Base-by-base conservation (phyloP, 2,113 vertebrate genomes). In the Oceanodroma tethys region DNA sequence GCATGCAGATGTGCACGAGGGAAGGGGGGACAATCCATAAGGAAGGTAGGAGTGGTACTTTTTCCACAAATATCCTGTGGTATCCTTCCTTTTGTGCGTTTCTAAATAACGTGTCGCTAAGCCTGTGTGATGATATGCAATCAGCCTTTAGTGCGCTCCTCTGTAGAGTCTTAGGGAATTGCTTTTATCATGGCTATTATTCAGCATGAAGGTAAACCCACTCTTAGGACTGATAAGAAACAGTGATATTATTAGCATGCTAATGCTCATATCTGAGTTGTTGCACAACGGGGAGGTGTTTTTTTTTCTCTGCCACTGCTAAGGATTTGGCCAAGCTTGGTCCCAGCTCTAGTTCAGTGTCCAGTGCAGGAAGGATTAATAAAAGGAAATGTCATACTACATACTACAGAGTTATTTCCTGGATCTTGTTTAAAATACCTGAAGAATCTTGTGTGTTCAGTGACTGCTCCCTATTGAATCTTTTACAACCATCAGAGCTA, bases 211-310 rank as follows among this genome's bases (percentile, higher is more conserved):
- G 34, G 38, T 63, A 84, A 93, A 60, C 12, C 32, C 32, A 45
- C 38, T 70, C 43, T 42, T 29, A 38, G 45, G 66, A 79, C 40
- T n/a, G 32, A 76, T 55, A 70, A 70, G 66, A 91, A 60, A 40
- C 19, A 34, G 20, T 53, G 23, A 68, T 73, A 63, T 59, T 76
- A 63, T 68, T 92, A 70, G 16, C 66, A 55, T 45, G 13, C 32
- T 66, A 45, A 40, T 91, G 36, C 16, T 62, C 10, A 23, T 48
- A n/a, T 59, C 38, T 81, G 40, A 42, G 8, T 29, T 40, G 13
- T 36, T 91, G 40, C 15, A 25, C 25, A 71, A 71, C 10, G 30
- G 19, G 2, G 21, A 7, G 0, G 9, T 30, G 23, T 3, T 0
- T 1, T 38, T 42, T 81, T 74, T 56, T 56, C 25, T 50, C 26